Evolutionary conservation across 2,888 invertebrate genomes (phyloP), one percentile per base, ranked within the genome.

Genomic region (Eupithecia insigniata): DNA sequence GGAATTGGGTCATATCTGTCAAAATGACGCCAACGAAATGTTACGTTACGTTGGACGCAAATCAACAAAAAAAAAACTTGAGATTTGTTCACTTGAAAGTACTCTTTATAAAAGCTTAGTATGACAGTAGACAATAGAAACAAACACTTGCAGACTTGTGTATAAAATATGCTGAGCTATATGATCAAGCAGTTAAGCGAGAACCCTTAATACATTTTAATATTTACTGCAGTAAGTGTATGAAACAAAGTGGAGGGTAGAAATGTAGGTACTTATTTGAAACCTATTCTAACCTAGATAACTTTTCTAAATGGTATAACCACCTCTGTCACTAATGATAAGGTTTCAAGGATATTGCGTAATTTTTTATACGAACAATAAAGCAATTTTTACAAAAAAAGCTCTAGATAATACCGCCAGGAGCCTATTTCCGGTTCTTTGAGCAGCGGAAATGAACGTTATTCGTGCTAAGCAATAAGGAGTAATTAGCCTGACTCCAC

Each of bases 401-500:
- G 61, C 61, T 62, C 34, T 18, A 10, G 61, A n/a, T 58, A 67
- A 43, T 67, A 58, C 30, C 22, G 34, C 14, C 72, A 39, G 73
- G 77, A 78, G 64, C 28, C 39, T 66, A 74, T 74, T 75, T 78
- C 79, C 75, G 43, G 72, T 71, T 70, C 79, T 78, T 79, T 79
- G 79, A 76, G 67, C 73, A 58, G 62, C 72, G 78, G 79, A 79
- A 71, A 70, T 43, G 34, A 69, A 55, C 55, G 73, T 72, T 78
- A 71, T 78, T 79, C 77, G 77, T 77, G 70, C 76, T 75, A 60
- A 73, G 74, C 76, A 76, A 76, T 78, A 75, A 76, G 71, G 73
- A 72, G 60, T 77, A 76, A 79, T 78, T 78, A 79, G 61, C 51
- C 66, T 67, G 61, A 68, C 61, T 75, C 72, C 7, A 55, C 36